These are phyloP conservation scores for Spisula subtruncata DNA, from an alignment of 2,888 invertebrate genomes.

Conservation along the genomic window DNA sequence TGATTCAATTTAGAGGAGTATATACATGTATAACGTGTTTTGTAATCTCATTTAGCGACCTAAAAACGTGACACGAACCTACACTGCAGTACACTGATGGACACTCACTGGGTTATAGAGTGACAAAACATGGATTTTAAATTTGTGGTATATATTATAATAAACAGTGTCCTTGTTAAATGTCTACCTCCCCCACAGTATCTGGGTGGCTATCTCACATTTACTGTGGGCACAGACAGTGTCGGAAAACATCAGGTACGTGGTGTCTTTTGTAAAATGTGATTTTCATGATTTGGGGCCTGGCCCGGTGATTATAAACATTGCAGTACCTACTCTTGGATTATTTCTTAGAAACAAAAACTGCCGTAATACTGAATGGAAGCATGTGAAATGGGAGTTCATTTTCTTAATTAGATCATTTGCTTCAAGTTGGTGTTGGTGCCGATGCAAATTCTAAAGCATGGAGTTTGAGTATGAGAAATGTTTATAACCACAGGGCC, in stretches of 20 bases:
- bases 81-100: not conserved
- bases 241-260: not conserved
- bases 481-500: too few species aligned
- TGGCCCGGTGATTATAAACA: too few species aligned
- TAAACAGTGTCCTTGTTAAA: not conserved
- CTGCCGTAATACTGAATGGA: too few species aligned
- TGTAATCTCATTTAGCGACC: not conserved
- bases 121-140: conserved; percentile 4
- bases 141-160: not conserved
- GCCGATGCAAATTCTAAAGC: too few species aligned
- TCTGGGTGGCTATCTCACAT: not conserved
- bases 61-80: not conserved
- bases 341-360: too few species aligned
- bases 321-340: too few species aligned
- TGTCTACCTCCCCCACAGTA: not conserved
- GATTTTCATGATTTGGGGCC: too few species aligned
- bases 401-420: too few species aligned
- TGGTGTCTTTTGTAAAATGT: too few species aligned
- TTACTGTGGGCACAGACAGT: not conserved
- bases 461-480: too few species aligned
- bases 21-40: not conserved
- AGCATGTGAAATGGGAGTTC: too few species aligned
- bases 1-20: not conserved
- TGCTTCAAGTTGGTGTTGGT: too few species aligned
- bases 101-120: not conserved